These are phyloP conservation scores for Smutsia temminckii DNA, from an alignment of 2,797 vertebrate genomes.

Conservation along the genomic window DNA sequence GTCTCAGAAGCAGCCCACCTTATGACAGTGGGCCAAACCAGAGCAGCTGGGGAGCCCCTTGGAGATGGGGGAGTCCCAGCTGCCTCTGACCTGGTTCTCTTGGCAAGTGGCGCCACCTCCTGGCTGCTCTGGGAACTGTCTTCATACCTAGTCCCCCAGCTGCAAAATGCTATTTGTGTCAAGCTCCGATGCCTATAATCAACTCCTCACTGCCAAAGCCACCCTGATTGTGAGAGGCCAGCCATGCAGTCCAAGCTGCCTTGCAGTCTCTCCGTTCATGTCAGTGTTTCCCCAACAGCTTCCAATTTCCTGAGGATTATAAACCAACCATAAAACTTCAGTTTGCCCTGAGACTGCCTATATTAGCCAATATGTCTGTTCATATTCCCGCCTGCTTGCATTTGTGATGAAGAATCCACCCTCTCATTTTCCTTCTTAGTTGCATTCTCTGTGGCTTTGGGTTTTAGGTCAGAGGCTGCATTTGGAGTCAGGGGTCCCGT, in stretches of 20 bases:
- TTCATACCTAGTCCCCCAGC: neutral
- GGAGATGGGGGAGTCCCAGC: neutral
- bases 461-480: neutral
- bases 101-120: slow-evolving; percentile 54
- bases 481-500: neutral
- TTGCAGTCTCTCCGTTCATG: neutral
- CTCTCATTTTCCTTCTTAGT: neutral
- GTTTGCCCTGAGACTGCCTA: neutral
- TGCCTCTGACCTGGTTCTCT: neutral
- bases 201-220: neutral
- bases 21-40: neutral
- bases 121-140: neutral
- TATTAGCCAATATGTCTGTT: neutral
- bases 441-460: neutral
- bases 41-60: neutral
- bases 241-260: neutral
- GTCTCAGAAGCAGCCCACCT: neutral
- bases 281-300: slow-evolving; percentile 15
- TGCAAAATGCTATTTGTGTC: neutral
- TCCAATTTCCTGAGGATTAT: slow-evolving; percentile 18
- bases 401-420: neutral
- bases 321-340: slow-evolving; percentile 33
- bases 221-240: neutral
- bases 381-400: neutral
- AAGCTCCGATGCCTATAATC: neutral